Evolutionary conservation across 2,888 invertebrate genomes (phyloP).

Genomic region (Tillus elongatus): DNA sequence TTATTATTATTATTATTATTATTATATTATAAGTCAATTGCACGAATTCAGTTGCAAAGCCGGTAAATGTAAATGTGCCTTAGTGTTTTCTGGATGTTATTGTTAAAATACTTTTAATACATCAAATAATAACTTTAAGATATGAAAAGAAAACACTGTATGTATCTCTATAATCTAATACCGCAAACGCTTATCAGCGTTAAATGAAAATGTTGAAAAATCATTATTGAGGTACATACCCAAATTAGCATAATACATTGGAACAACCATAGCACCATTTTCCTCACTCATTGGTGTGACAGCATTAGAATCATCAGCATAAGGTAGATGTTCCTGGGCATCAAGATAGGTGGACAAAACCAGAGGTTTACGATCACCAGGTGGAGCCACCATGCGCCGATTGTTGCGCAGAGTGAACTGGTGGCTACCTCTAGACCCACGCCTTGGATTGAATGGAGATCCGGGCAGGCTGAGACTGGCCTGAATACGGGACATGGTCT

Average conservation of each 20-base stretch:
- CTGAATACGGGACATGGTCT: conserved; percentile 51
- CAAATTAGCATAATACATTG: conserved; percentile 79
- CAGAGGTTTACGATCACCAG: conserved; percentile 85
- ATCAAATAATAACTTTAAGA: no score
- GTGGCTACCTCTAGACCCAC: conserved; percentile 85
- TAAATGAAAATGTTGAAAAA: no score
- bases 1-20: no score
- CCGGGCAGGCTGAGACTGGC: conserved; percentile 94
- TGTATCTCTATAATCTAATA: no score
- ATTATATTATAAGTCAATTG: no score
- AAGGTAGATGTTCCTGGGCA: conserved; percentile 90
- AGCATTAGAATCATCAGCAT: conserved; percentile 94
- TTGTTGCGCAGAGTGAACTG: conserved; percentile 85
- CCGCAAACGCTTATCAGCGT: no score
- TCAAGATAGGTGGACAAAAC: conserved; percentile 91
- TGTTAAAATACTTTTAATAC: no score
- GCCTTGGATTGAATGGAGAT: conserved; percentile 88
- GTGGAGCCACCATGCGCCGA: conserved; percentile 65
- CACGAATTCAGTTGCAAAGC: no score
- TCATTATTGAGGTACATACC: no score
- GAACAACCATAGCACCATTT: conserved; percentile 89
- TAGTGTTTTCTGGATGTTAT: no score
- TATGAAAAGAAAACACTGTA: no score
- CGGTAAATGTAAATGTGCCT: no score
- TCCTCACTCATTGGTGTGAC: conserved; percentile 98